Evolutionary conservation across 2,888 invertebrate genomes (phyloP).

Genomic region (Himalopsyche anomala): DNA sequence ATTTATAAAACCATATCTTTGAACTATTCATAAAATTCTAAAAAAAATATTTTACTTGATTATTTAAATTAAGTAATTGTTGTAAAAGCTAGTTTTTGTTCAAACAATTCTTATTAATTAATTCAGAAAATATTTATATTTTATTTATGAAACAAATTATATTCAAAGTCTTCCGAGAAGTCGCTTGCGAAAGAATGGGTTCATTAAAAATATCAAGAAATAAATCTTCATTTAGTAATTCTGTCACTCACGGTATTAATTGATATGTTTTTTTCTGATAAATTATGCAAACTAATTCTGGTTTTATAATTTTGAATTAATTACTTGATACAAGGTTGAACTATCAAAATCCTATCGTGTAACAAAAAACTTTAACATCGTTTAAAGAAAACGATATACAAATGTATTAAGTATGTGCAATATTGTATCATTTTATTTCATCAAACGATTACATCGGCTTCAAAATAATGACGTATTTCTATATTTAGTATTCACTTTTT

Average conservation of each 20-base stretch:
- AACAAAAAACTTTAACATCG: not conserved
- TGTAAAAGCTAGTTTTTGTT: not conserved
- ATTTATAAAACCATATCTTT: too few relatives aligned
- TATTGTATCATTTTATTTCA: too few relatives aligned
- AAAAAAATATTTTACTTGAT: too few relatives aligned
- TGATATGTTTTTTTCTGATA: not conserved
- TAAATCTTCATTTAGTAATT: slow-evolving; percentile 23
- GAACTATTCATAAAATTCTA: too few relatives aligned
- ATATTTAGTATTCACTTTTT: too few relatives aligned
- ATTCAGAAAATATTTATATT: not conserved
- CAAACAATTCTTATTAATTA: not conserved
- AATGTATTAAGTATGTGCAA: too few relatives aligned
- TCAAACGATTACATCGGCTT: too few relatives aligned
- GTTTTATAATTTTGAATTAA: not conserved
- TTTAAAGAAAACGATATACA: too few relatives aligned
- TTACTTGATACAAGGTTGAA: not conserved
- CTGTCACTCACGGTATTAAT: not conserved
- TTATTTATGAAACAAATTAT: not conserved
- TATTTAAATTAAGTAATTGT: too few relatives aligned
- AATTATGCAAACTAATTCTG: not conserved
- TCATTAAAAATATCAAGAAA: not conserved
- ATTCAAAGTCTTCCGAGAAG: not conserved
- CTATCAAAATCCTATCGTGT: not conserved
- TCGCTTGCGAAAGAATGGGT: not conserved
- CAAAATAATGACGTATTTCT: too few relatives aligned